phyloP scores from a whole-genome alignment of 2,797 vertebrate species.

The Poecilia gillii region DNA sequence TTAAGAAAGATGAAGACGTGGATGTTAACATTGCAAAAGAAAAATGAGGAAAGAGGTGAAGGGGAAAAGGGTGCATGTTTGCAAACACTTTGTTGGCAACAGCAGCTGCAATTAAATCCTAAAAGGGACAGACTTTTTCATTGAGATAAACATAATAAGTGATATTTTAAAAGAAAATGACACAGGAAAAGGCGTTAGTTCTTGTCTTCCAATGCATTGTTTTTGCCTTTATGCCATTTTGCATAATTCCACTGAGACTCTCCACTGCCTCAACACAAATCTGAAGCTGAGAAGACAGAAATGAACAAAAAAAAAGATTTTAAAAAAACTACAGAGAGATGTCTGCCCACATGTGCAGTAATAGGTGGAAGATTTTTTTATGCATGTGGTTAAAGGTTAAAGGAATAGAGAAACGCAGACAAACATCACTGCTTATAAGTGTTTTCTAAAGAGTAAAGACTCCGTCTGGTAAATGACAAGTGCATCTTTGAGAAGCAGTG shows the following conservation, averaged over 20 bases:
- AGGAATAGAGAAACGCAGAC: slow-evolving; percentile 17
- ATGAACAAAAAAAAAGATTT: slow-evolving; percentile 12
- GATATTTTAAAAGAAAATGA: slow-evolving; percentile 21
- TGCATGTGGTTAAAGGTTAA: slow-evolving; percentile 44
- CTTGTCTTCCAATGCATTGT: slow-evolving; percentile 43
- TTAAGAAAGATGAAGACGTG: slow-evolving; percentile 12
- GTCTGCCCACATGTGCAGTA: slow-evolving; percentile 20
- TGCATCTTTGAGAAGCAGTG: slow-evolving; percentile 48
- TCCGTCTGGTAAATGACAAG: slow-evolving; percentile 48
- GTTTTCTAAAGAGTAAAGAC: slow-evolving; percentile 15
- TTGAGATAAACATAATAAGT: slow-evolving; percentile 6
- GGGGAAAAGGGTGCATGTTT: background rate
- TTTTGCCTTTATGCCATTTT: slow-evolving; percentile 33
- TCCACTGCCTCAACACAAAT: slow-evolving; percentile 42
- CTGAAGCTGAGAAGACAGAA: slow-evolving; percentile 31
- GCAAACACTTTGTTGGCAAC: background rate
- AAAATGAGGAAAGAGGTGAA: background rate
- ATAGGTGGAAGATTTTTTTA: slow-evolving; percentile 23
- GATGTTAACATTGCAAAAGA: slow-evolving; percentile 16
- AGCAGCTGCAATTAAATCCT: background rate
- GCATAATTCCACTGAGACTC: slow-evolving; percentile 45
- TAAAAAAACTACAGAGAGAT: background rate
- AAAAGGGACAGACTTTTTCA: background rate
- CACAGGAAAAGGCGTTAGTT: slow-evolving; percentile 20
- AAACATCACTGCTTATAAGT: slow-evolving; percentile 15